phyloP scores from a whole-genome alignment of 2,797 vertebrate genomes.

The Novumbra hubbsi region DNA sequence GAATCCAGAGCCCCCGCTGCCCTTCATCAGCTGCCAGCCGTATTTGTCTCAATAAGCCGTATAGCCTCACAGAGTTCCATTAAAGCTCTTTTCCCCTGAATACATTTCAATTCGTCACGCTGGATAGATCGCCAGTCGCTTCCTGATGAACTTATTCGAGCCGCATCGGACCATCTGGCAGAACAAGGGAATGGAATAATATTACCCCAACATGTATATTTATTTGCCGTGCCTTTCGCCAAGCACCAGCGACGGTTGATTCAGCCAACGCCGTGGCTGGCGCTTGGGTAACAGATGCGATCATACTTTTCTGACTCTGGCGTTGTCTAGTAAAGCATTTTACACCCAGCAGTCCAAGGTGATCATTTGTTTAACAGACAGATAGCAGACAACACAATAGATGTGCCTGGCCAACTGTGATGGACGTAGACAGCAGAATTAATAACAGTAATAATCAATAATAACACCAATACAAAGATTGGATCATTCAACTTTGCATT shows the following conservation, averaged over 20 bases:
- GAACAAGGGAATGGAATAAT: slow-evolving; percentile 34
- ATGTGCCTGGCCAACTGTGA: no score
- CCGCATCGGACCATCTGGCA: slow-evolving; percentile 42
- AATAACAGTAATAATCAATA: no score
- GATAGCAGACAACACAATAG: no score
- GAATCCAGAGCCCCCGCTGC: not conserved
- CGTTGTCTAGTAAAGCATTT: no score
- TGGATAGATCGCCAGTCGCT: slow-evolving; percentile 30
- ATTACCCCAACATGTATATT: slow-evolving; percentile 32
- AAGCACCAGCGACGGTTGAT: slow-evolving; percentile 6
- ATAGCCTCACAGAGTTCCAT: slow-evolving; percentile 35
- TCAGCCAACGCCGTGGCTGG: not conserved
- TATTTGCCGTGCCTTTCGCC: slow-evolving; percentile 13
- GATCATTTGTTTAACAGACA: no score
- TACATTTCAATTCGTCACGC: slow-evolving; percentile 38
- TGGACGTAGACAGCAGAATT: no score
- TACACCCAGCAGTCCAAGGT: no score
- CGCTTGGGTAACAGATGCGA: not conserved
- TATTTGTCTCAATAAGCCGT: slow-evolving; percentile 53
- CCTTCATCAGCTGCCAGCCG: slow-evolving; percentile 31
- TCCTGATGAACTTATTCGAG: slow-evolving; percentile 45
- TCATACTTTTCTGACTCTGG: no score
- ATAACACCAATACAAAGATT: no score
- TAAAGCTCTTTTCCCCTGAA: slow-evolving; percentile 31
- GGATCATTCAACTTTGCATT: no score